Evolutionary conservation across 2,113 vertebrate genomes (phyloP), one percentile per base, ranked within the genome.

Genomic region (Dasypus novemcinctus): DNA sequence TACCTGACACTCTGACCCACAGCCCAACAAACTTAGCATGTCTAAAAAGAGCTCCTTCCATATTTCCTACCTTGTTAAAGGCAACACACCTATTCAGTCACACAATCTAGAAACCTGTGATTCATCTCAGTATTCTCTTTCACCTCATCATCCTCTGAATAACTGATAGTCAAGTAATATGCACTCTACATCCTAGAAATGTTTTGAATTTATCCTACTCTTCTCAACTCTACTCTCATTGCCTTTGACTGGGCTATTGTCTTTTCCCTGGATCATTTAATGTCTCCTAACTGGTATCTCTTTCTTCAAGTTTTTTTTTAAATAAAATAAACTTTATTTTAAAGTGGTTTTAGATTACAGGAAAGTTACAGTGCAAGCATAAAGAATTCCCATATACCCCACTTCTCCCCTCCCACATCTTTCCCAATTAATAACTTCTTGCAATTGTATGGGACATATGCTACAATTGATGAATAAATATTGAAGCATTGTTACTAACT

Each of bases 21-120:
- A 83, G 41, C 11, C 59, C 43, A 69, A 93, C 17, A 93, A 92
- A 89, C 25, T 20, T 89, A 59, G 23, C 12, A 23, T 25, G 49
- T 87, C 69, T 89, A 68, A 86, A 93, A 92, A 90, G 17, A 95
- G 38, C 4, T 36, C 29, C 63, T 81, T 87, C 41, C 87, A 1
- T 79, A 82, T 93, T 75, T 72, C 79, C 63, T 88, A 87, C 52
- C 49, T 94, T 88, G 27, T 82, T 80, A 80, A 92, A 94, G 52
- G 54, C 5, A 36, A 74, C 54, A 63, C n/a, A 64, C 59, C 20
- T n/a, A n/a, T n/a, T n/a, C 57, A 90, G 33, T 63, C 43, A 79
- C n/a, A 31, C n/a, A 97, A 91, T 41, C n/a, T 64, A 94, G 78
- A 95, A 83, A 81, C 43, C 66, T 78, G 15, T 33, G 49, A 49